Evolutionary conservation across 2,888 invertebrate species (phyloP), one percentile per base, ranked within the genome.

Genomic region (Pemphredon lugubris): DNA sequence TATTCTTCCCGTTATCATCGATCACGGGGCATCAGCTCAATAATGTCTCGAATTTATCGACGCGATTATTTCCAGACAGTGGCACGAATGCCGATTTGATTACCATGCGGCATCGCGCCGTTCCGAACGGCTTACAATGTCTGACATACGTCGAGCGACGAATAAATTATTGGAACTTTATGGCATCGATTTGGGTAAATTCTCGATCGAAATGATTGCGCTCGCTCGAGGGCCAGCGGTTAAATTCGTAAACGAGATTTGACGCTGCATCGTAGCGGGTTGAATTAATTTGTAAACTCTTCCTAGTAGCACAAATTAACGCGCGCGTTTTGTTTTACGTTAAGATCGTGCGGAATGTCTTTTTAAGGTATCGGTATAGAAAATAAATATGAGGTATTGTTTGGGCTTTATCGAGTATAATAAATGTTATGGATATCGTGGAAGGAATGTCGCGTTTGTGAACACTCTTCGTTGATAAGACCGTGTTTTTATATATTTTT

Each of bases 51-150:
- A 48, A 69, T 66, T 66, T 58, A 58, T 66, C 34, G 34, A 32
- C 7, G 13, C 58, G 58, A 66, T 69, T 69, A 69, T 66, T 69
- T 48, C 34, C 54, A 37, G 26, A 14, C 30, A 5, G 13, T 2
- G 18, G 18, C 7, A 11, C 23, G 47, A 58, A 44, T 40, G n/a
- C 26, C 26, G 26, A 40, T 58, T 58, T 50, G 53, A 59, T 54
- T 59, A 54, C 34, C 26, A 40, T 7, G 4, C 30, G 40, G 37
- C 37, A 23, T 54, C 14, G 9, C 30, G 30, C 37, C 44, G 42
- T 44, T 50, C 37, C 26, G 26, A 16, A 16, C 7, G 34, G 53
- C 47, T 48, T 26, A 21, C 58, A 11, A 26, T 67, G 42, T 50
- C 60, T 50, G 59, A 60, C 67, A 50, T 55, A 34, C 39, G 58